Evolutionary conservation across 1,140 invertebrate genomes (phyloP).

Genomic region (Leguminivora glycinivorella): DNA sequence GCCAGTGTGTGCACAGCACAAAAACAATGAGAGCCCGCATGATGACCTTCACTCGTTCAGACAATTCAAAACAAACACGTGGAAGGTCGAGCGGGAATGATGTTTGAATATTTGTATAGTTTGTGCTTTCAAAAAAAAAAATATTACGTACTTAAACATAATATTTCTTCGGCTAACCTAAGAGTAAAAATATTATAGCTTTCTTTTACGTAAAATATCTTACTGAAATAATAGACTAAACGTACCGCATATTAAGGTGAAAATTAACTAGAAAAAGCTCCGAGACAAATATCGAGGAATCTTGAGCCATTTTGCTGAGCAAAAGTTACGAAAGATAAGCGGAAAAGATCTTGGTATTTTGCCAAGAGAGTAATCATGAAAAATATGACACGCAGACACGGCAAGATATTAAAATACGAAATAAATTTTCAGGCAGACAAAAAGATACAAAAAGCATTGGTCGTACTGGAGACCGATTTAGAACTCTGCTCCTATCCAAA

Average conservation of each 20-base stretch:
- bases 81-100: conserved; percentile 4
- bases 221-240: no score
- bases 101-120: conserved; percentile 7
- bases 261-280: conserved; percentile 29
- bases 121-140: no score
- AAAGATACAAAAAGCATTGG: conserved; percentile 24
- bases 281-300: conserved; percentile 34
- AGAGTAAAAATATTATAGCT: not conserved
- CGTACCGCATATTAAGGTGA: conserved; percentile 38
- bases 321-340: conserved; percentile 62
- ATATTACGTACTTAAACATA: no score
- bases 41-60: conserved; percentile 22
- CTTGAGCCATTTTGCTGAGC: conserved; percentile 48
- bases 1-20: conserved; percentile 47
- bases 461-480: conserved; percentile 10
- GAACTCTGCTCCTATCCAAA: not conserved
- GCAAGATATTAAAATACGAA: conserved; percentile 61
- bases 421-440: conserved; percentile 52
- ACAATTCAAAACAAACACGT: conserved; percentile 24
- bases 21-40: conserved; percentile 32
- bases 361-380: conserved; percentile 64
- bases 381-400: conserved; percentile 56
- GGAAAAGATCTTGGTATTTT: conserved; percentile 59
- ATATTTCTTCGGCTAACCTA: no score
- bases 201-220: not conserved